These are phyloP conservation scores for Sceloporus tristichus DNA, from an alignment of 2,113 vertebrate species.

Conservation along the genomic window DNA sequence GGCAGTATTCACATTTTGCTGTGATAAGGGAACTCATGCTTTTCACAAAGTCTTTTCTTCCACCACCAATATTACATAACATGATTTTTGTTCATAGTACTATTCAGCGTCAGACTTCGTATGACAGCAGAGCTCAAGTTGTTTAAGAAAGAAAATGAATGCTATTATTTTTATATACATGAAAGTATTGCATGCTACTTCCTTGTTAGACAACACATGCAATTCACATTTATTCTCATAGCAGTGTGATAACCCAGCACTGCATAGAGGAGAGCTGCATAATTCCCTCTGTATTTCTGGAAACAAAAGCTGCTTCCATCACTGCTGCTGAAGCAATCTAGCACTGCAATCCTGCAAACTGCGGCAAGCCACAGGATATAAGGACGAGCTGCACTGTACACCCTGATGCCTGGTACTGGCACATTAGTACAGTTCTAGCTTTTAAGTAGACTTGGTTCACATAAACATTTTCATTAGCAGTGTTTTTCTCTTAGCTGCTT, in stretches of 20 bases:
- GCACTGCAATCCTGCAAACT: neutral
- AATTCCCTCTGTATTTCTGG: neutral
- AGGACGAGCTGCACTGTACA: neutral
- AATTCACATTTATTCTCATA: neutral
- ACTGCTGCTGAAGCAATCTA: neutral
- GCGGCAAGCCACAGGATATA: neutral
- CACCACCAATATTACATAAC: neutral
- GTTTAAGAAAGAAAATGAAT: neutral
- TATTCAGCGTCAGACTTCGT: neutral
- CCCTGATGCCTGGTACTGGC: neutral
- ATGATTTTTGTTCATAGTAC: neutral
- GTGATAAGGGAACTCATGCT: neutral
- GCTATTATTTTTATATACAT: neutral
- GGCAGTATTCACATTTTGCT: conserved; percentile 1
- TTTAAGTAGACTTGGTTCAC: neutral
- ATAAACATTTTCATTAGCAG: neutral
- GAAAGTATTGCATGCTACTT: neutral
- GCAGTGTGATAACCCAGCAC: neutral
- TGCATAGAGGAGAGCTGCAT: neutral
- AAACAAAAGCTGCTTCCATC: neutral
- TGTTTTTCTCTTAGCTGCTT: neutral
- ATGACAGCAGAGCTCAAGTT: conserved; percentile 3
- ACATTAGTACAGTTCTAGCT: neutral
- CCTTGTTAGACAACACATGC: neutral
- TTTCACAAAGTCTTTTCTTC: neutral